Percentiles rank a stretch among this genome's conserved stretches.
Conservation (phyloP, 1,140 invertebrate genomes). For the Leptinotarsa undecemlineata region DNA sequence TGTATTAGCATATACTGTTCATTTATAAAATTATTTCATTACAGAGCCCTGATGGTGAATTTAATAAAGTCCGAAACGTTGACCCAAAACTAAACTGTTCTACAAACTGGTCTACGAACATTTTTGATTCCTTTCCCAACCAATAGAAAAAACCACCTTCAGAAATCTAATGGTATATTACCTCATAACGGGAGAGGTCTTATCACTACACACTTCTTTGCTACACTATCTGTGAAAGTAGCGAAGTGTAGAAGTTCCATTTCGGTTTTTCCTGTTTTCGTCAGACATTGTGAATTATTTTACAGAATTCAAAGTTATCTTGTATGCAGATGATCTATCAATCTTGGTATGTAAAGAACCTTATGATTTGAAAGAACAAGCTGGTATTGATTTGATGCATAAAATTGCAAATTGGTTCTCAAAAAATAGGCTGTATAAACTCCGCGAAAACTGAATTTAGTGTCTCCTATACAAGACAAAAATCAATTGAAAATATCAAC, state of each 20-base stretch:
- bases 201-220: not conserved
- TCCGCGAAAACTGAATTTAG: not conserved
- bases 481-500: not conserved
- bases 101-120: too few relatives aligned
- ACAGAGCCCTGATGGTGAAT: too few relatives aligned
- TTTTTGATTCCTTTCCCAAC: too few relatives aligned
- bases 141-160: too few relatives aligned
- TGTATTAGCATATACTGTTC: too few relatives aligned
- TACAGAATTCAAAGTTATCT: not conserved
- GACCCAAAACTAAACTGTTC: too few relatives aligned
- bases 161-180: too few relatives aligned
- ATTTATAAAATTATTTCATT: too few relatives aligned
- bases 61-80: too few relatives aligned
- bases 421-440: not conserved
- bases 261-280: not conserved
- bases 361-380: not conserved
- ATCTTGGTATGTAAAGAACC: not conserved
- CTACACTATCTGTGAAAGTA: not conserved
- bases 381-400: not conserved
- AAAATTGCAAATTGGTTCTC: not conserved
- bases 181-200: not conserved
- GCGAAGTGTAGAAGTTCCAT: not conserved
- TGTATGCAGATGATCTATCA: constrained; percentile 12
- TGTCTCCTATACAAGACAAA: not conserved
- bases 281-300: not conserved